Evolutionary conservation across 1,140 invertebrate species (phyloP), one percentile per base, ranked within the genome.

Genomic region (Lepidostoma basale): DNA sequence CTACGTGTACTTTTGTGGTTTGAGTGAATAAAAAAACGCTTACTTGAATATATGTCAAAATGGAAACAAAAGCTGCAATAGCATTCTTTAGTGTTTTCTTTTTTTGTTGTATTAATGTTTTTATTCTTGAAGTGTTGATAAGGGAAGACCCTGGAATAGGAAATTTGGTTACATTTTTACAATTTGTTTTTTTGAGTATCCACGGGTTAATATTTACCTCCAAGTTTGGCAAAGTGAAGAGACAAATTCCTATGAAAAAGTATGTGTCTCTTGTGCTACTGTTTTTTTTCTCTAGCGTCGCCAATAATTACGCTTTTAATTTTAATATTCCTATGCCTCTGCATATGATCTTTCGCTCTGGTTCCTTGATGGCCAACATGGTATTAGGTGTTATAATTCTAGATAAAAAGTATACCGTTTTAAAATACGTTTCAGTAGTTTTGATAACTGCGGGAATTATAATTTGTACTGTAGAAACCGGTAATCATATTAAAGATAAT

Each of bases 241-340:
- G 89, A 12, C 85, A 85, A 36, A 90, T 92, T 73, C 85, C 86
- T 6, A 79, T 92, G 67, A 96, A 90, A 74, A 89, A 92, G 73
- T 99, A 99, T 76, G 73, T 93, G 3, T 82, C 90, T 22, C 83
- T 98, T 63, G 97, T 98, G 0, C 77, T 87, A 3, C 89, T 98
- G 77, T 99, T 98, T 80, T 99, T 98, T 79, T 77, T 95, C 2
- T 88, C 91, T 3, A 98, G 94, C 79, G 92, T 98, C 3, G 89
- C 91, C 22, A 99, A 99, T 78, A 99, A 99, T 81, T 96, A 95
- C 84, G 96, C 96, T 0, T 94, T 99, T 74, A 90, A 93, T 77
- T 99, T 97, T 76, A 97, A 98, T 76, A 97, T 99, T 76, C 91
- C 97, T 0, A 97, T 99, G 89, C 97, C 98, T 8, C 82, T 99